Conservation (phyloP, 2,888 invertebrate genomes). For the Hydriomena furcata region DNA sequence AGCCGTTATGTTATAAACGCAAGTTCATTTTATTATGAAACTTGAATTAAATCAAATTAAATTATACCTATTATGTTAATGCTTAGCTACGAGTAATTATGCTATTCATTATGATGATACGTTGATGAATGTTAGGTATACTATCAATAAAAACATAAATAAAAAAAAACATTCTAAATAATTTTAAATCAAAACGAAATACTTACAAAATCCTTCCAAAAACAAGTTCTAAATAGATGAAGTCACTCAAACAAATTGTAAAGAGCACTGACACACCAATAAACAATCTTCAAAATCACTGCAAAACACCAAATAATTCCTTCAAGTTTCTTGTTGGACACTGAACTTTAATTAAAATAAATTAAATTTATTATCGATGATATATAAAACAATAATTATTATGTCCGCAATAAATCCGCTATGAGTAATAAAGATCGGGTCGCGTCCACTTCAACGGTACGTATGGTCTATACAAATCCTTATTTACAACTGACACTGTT, state of each 20-base stretch:
- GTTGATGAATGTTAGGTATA: too few species aligned
- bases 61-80: too few species aligned
- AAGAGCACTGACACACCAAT: conserved; percentile 67
- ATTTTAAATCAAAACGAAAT: too few species aligned
- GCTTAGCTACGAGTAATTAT: too few species aligned
- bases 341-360: conserved; percentile 42
- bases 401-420: conserved; percentile 52
- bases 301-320: conserved; percentile 59
- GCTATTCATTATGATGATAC: too few species aligned
- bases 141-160: too few species aligned
- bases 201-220: conserved; percentile 72
- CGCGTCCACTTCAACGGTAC: conserved; percentile 73
- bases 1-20: too few species aligned
- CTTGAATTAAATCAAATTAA: too few species aligned
- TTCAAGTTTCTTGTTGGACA: conserved; percentile 72
- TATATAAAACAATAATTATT: conserved; percentile 47
- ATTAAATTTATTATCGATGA: conserved; percentile 41
- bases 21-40: too few species aligned
- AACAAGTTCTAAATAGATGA: conserved; percentile 39
- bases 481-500: conserved; percentile 83
- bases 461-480: conserved; percentile 82
- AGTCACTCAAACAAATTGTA: conserved; percentile 58
- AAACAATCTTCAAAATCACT: conserved; percentile 66
- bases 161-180: too few species aligned
- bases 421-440: conserved; percentile 55